These are phyloP conservation scores for Entosphenus tridentatus DNA, from an alignment of 2,113 vertebrate species.

Conservation along the genomic window DNA sequence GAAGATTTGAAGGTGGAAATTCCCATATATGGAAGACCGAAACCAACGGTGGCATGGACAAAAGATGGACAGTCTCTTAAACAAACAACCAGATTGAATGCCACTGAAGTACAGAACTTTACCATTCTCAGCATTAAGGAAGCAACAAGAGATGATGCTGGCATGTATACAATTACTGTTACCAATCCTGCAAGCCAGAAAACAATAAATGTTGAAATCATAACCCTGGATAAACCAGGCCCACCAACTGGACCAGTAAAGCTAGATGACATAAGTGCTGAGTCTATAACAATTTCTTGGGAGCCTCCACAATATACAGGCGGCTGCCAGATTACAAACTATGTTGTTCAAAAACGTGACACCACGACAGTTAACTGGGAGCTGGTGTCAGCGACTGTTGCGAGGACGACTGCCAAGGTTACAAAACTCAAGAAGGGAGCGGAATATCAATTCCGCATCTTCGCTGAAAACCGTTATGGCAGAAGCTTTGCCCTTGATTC, in stretches of 20 bases:
- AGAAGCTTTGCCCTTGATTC: conserved; percentile 82
- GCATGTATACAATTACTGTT: conserved; percentile 57
- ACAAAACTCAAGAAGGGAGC: conserved; percentile 65
- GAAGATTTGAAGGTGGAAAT: conserved; percentile 68
- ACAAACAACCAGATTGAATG: conserved; percentile 72
- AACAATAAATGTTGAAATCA: conserved; percentile 52
- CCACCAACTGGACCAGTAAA: conserved; percentile 72
- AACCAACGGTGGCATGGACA: conserved; percentile 55
- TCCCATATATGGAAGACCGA: conserved; percentile 67
- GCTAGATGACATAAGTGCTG: conserved; percentile 74
- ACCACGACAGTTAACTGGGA: conserved; percentile 72
- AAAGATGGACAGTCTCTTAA: conserved; percentile 62
- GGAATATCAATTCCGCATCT: conserved; percentile 93
- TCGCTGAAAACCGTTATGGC: conserved; percentile 85
- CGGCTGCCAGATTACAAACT: conserved; percentile 84
- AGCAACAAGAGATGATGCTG: conserved; percentile 57
- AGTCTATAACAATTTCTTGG: conserved; percentile 77
- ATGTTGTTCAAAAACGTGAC: conserved; percentile 82
- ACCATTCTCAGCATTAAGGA: conserved; percentile 70
- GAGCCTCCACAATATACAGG: conserved; percentile 58
- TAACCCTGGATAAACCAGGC: conserved; percentile 78
- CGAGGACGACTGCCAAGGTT: conserved; percentile 68
- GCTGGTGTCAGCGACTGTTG: conserved; percentile 50
- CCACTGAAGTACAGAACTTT: conserved; percentile 30
- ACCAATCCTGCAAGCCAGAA: conserved; percentile 61